Base-by-base conservation (phyloP, 35 echinoderm and acorn worm genomes). In the Lytechinus pictus region DNA sequence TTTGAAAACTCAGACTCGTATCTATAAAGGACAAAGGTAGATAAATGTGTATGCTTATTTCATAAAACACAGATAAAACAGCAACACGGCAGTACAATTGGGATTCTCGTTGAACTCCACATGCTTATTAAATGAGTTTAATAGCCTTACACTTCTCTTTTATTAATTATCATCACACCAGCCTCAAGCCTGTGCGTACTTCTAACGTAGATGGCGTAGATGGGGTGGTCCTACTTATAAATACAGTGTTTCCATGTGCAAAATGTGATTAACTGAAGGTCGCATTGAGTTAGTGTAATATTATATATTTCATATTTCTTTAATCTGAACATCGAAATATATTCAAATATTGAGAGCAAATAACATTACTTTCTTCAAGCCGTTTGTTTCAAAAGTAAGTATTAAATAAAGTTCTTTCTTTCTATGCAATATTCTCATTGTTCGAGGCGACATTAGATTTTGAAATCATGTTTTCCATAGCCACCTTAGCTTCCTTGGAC, bases 401-500 rank as follows among this genome's bases (percentile, higher is more conserved):
- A 44, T 44, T n/a, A n/a, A n/a, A 2, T 44, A 44, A 1, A 44
- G 8, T 24, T 79, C 66, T 79, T 79, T 79, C 19, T 3, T 24
- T 24, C n/a, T 79, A 79, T 24, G 66, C 66, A 8, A 79, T 90
- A 33, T 54, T 90, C 16, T 54, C 88, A 52, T 27, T 90, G 88
- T 44, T 54, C 52, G 88, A 95, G 14, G 86, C 94, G 21, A 79
- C 94, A 44, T 54, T 96, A 27, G 94, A 33, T 94, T 96, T 96
- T 19, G 94, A 94, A 12, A 96, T 79, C 27, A 96, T 95, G 54
- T 86, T 96, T 55, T 95, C 94, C 96, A 96, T 96, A 54, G 96
- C 96, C 95, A 95, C 96, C 54, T 95, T 96, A 12, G 96, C 96
- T 27, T 94, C 96, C 58, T 96, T 94, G 27, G 95, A 94, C 86